Evolutionary conservation across 2,113 vertebrate genomes (phyloP).

Genomic region (Tiliqua scincoides): DNA sequence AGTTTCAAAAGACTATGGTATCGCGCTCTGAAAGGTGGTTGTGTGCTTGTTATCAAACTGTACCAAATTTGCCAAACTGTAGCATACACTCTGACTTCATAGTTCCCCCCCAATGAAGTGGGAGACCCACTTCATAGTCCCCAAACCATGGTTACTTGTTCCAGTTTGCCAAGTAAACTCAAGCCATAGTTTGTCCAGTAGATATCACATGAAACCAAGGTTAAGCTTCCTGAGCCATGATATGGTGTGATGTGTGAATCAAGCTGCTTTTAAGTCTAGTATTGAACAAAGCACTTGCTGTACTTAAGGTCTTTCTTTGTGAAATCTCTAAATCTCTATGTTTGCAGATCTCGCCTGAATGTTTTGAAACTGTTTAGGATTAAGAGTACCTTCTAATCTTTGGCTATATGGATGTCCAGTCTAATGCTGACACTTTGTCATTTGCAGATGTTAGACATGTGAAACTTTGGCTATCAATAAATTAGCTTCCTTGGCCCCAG

Average conservation of each 20-base stretch:
- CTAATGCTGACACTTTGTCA: background rate
- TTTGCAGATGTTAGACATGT: background rate
- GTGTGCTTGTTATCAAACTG: too few species aligned
- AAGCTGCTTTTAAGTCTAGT: background rate
- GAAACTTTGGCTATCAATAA: background rate
- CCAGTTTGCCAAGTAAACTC: background rate
- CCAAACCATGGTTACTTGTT: too few species aligned
- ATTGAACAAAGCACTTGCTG: background rate
- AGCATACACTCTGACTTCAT: too few species aligned
- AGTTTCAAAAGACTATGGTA: too few species aligned
- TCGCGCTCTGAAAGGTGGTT: too few species aligned
- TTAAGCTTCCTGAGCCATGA: background rate
- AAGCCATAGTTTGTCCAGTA: too few species aligned
- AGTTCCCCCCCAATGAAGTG: too few species aligned
- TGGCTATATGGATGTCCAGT: background rate
- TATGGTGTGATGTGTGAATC: background rate
- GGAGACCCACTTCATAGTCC: too few species aligned
- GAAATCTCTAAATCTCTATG: background rate
- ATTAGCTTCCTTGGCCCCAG: background rate
- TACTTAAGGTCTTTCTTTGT: background rate
- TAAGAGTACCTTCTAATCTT: background rate
- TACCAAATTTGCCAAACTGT: too few species aligned
- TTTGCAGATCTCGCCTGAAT: background rate
- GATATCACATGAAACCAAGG: background rate
- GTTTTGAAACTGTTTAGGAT: background rate